Percentiles rank a stretch among this genome's conserved stretches.
Evolutionary conservation across 2,797 vertebrate species (phyloP).

Genomic region (Falco novaeseelandiae): DNA sequence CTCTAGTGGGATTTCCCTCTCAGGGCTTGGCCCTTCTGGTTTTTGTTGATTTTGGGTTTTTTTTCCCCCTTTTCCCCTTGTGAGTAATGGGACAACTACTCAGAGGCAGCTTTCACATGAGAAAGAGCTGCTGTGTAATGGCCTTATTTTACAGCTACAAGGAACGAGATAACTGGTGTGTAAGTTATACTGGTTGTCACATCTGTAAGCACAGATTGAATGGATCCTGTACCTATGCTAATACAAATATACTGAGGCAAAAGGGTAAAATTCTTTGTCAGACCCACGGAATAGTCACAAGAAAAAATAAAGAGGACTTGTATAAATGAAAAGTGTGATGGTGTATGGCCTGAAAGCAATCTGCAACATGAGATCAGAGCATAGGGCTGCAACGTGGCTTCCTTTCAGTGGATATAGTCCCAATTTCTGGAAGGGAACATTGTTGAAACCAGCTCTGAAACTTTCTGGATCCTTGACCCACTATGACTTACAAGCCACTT

Average conservation of each 20-base stretch:
- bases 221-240: background rate
- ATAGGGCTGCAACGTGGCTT: background rate
- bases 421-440: background rate
- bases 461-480: background rate
- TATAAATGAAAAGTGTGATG: background rate
- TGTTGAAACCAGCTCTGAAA: background rate
- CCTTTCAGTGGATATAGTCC: background rate
- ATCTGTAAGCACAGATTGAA: background rate
- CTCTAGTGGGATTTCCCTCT: background rate
- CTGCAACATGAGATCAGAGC: background rate
- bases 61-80: background rate
- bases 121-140: background rate
- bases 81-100: background rate
- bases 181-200: background rate
- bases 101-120: background rate
- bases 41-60: background rate
- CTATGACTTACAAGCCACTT: background rate
- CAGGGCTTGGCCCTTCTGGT: background rate
- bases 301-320: background rate
- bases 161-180: background rate
- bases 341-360: background rate
- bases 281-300: background rate
- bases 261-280: background rate
- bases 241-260: background rate
- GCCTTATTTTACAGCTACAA: background rate